Evolutionary conservation across 2,113 vertebrate genomes (phyloP).

Genomic region (Carollia perspicillata): DNA sequence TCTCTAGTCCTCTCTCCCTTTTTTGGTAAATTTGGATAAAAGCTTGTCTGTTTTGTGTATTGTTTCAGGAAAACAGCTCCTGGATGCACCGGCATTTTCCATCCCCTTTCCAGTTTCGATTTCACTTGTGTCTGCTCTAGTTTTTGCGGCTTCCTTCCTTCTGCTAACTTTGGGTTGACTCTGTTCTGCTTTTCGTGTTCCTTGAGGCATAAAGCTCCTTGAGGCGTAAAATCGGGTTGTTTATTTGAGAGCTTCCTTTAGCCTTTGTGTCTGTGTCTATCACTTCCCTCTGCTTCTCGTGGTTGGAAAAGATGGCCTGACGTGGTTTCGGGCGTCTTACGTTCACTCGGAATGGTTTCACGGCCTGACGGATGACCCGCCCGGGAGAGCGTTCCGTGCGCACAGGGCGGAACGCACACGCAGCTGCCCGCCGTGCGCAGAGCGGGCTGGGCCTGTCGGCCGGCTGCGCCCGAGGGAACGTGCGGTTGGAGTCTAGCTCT

Average conservation of each 20-base stretch:
- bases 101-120: not conserved
- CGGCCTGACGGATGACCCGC: fast-evolving
- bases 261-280: not conserved
- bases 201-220: not conserved
- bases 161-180: not conserved
- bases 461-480: fast-evolving
- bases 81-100: not conserved
- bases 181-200: constrained; percentile 10
- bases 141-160: not conserved
- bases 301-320: not conserved
- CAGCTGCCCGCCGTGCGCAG: not conserved
- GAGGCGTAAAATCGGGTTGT: not conserved
- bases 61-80: not conserved
- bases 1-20: not conserved
- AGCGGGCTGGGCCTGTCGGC: fast-evolving
- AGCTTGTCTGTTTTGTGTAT: not conserved
- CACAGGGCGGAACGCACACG: fast-evolving
- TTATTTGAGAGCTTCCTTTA: not conserved
- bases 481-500: no score
- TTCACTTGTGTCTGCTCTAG: not conserved
- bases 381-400: fast-evolving
- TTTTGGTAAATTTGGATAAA: not conserved
- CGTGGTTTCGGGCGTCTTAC: not conserved
- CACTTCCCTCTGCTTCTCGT: not conserved
- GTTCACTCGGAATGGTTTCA: not conserved